A percentile compares a stretch with the other conserved stretches of the same genome.
These are phyloP conservation scores for Anoplius nigerrimus DNA, from an alignment of 2,888 invertebrate species.

Conservation along the genomic window DNA sequence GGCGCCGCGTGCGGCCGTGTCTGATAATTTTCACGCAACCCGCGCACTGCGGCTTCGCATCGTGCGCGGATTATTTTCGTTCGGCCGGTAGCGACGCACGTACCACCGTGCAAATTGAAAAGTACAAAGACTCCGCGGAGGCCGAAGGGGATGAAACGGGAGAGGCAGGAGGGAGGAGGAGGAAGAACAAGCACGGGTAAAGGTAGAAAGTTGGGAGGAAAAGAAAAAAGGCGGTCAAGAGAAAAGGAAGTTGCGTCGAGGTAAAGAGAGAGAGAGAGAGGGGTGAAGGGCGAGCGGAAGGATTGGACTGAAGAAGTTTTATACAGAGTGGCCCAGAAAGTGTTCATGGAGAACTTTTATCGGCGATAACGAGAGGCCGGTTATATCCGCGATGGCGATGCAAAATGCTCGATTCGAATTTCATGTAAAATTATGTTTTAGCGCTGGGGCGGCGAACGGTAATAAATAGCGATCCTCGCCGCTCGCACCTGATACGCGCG, in stretches of 20 bases:
- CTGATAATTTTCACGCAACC: slow-evolving; percentile 26
- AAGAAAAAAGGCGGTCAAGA: neutral
- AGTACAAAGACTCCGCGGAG: slow-evolving; percentile 20
- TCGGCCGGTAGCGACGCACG: neutral
- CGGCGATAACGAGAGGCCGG: too few species aligned
- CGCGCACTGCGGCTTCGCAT: slow-evolving; percentile 16
- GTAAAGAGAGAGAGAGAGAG: too few species aligned
- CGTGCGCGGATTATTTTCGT: slow-evolving; percentile 26
- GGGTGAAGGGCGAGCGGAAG: neutral
- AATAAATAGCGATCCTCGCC: too few species aligned
- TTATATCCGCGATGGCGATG: too few species aligned
- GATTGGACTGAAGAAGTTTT: too few species aligned
- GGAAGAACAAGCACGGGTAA: slow-evolving; percentile 3
- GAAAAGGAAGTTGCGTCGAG: too few species aligned
- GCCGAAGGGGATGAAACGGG: too few species aligned
- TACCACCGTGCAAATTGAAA: slow-evolving; percentile 3
- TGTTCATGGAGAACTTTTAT: too few species aligned
- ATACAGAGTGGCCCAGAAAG: neutral
- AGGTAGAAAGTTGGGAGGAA: slow-evolving; percentile 8
- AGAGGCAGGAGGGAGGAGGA: neutral
- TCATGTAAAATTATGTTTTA: too few species aligned
- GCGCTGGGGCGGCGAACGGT: too few species aligned
- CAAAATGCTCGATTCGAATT: too few species aligned
- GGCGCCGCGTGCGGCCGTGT: slow-evolving; percentile 17
- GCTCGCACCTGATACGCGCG: too few species aligned